Base-by-base conservation (phyloP, 2,113 vertebrate genomes). In the Sturnus vulgaris region DNA sequence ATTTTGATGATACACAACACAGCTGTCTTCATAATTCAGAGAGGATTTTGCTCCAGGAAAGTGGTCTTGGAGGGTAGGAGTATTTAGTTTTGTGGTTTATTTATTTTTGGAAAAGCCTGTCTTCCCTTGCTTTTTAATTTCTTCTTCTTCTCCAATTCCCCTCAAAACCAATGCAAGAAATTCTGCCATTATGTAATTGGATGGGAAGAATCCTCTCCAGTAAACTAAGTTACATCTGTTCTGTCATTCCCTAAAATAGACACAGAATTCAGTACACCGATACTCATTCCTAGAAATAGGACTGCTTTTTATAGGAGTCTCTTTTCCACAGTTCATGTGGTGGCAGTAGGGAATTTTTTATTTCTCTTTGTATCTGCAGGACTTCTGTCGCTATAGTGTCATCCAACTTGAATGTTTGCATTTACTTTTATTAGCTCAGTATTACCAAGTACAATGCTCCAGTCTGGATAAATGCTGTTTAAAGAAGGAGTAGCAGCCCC, bases 191-290 rank as follows among this genome's bases (percentile, higher is more conserved):
- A 66, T 42, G 5, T 79, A 68, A 84, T 85, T 56, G 57, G 39
- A 40, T 71, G 57, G 40, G 70, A 92, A 82, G 31, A 86, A 86
- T 77, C 23, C 40, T 88, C 46, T 65, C 47, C 70, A 84, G 9
- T 91, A 82, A 93, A 69, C 53, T 56, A n/a, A 90, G 56, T 76
- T 91, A 16, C n/a, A 60, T 93, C 40, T 85, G 15, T 66, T 77
- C 47, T 93, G 56, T 64, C 65, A 27, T 72, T 73, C 75, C 63
- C 44, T 35, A 73, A 88, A 94, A 87, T 61, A 90, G 79, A 46
- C 56, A 42, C 30, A 46, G 71, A 57, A 88, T 86, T 83, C 71
- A 69, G 63, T 79, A 46, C n/a, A 78, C 42, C 1, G 0, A 22
- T 89, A 46, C 27, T 69, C 33, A 14, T 88, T 88, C 82, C 71